phyloP scores from a whole-genome alignment of 1,140 invertebrate genomes.

The Drosophila murphyi region DNA sequence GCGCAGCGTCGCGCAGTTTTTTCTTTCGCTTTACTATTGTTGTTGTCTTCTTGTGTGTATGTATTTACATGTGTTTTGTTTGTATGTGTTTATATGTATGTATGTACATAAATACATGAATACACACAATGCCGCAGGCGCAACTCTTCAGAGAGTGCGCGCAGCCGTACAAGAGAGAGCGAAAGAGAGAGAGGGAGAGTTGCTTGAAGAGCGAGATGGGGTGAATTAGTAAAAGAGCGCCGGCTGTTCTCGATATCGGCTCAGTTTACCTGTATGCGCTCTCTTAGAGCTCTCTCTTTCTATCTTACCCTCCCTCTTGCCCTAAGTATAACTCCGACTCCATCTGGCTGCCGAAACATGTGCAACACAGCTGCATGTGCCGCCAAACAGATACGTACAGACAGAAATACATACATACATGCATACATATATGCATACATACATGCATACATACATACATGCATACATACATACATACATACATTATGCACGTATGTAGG shows the following conservation, averaged over 20 bases:
- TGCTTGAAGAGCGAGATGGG: constrained; percentile 5
- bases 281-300: constrained; percentile 20
- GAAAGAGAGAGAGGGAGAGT: constrained; percentile 15
- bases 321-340: constrained; percentile 5
- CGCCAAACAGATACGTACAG: constrained; percentile 15
- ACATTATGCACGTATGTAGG: background rate
- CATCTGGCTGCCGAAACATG: constrained; percentile 59
- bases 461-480: constrained; percentile 1
- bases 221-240: constrained; percentile 38
- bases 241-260: constrained; percentile 35
- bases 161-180: constrained; percentile 9
- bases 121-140: constrained; percentile 38
- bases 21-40: constrained; percentile 36
- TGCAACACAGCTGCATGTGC: constrained; percentile 72
- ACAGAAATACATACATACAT: constrained; percentile 18
- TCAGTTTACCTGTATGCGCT: constrained; percentile 36
- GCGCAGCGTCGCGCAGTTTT: constrained; percentile 60
- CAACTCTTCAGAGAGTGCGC: constrained; percentile 33
- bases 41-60: constrained; percentile 30
- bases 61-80: constrained; percentile 7
- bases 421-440: background rate
- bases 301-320: constrained; percentile 8
- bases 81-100: constrained; percentile 10
- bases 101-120: constrained; percentile 5
- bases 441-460: background rate